Evolutionary conservation across 2,797 vertebrate species (phyloP).

Genomic region (Anguilla megastoma): DNA sequence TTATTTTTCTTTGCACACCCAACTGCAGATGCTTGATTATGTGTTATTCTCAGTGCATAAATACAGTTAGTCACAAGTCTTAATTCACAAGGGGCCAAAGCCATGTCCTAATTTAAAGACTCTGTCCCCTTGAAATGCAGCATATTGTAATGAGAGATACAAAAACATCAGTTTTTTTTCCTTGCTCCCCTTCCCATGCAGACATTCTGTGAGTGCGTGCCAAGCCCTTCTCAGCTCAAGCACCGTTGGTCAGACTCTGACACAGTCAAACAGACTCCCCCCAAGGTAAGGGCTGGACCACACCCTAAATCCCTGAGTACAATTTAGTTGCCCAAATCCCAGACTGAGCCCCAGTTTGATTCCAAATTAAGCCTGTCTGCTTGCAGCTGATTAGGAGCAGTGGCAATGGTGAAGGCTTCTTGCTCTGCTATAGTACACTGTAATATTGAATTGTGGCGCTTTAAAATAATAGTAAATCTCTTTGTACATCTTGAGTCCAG

Average conservation of each 20-base stretch:
- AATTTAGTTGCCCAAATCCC: background rate
- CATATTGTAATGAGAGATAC: slow-evolving; percentile 58
- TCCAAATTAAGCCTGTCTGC: background rate
- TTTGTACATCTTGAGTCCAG: background rate
- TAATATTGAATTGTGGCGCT: background rate
- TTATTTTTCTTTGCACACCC: background rate
- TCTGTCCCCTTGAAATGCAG: slow-evolving; percentile 56
- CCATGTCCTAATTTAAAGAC: background rate
- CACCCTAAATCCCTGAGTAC: slow-evolving; percentile 7
- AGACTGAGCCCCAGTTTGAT: background rate
- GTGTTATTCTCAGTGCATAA: background rate
- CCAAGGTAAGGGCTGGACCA: slow-evolving; percentile 73
- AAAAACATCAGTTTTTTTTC: slow-evolving; percentile 61
- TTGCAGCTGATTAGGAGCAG: background rate
- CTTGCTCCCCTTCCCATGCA: slow-evolving; percentile 57
- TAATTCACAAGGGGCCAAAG: background rate
- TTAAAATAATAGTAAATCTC: background rate
- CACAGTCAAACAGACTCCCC: slow-evolving; percentile 72
- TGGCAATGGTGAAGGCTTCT: background rate
- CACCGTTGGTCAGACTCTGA: slow-evolving; percentile 81
- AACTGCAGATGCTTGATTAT: background rate
- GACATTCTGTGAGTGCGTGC: slow-evolving; percentile 79
- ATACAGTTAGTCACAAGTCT: background rate
- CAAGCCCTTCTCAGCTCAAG: slow-evolving; percentile 77
- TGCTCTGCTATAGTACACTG: background rate